Evolutionary conservation across 2,797 vertebrate species (phyloP).

Genomic region (Ctenopoma multispine): DNA sequence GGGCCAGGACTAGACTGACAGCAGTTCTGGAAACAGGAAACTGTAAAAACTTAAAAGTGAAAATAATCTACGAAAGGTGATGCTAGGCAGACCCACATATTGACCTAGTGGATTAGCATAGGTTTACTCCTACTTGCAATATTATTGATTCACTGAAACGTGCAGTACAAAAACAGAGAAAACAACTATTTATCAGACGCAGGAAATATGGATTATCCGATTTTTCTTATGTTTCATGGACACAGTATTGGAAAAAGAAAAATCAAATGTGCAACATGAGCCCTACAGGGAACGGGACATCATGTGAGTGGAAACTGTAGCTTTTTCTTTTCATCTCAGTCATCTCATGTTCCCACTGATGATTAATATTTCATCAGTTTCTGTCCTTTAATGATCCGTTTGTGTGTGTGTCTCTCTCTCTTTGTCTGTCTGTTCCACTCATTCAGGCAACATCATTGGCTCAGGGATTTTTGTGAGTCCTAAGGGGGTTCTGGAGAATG

Average conservation of each 20-base stretch:
- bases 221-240: background rate
- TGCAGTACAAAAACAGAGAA: background rate
- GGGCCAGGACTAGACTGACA: no score
- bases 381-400: background rate
- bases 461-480: slow-evolving; percentile 92
- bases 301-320: background rate
- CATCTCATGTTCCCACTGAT: background rate
- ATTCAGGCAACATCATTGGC: slow-evolving; percentile 89
- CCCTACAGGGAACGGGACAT: background rate
- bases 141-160: background rate
- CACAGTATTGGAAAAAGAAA: background rate
- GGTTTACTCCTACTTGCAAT: no score
- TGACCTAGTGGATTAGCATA: no score
- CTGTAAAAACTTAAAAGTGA: no score
- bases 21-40: no score
- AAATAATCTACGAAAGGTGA: no score
- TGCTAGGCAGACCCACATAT: no score
- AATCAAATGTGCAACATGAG: background rate
- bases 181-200: no score
- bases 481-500: slow-evolving; percentile 89
- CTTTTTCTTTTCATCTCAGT: background rate
- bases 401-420: background rate
- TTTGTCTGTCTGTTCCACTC: background rate
- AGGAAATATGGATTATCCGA: background rate
- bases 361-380: background rate